Conservation (phyloP, 1,140 invertebrate genomes). For the Ips typographus region DNA sequence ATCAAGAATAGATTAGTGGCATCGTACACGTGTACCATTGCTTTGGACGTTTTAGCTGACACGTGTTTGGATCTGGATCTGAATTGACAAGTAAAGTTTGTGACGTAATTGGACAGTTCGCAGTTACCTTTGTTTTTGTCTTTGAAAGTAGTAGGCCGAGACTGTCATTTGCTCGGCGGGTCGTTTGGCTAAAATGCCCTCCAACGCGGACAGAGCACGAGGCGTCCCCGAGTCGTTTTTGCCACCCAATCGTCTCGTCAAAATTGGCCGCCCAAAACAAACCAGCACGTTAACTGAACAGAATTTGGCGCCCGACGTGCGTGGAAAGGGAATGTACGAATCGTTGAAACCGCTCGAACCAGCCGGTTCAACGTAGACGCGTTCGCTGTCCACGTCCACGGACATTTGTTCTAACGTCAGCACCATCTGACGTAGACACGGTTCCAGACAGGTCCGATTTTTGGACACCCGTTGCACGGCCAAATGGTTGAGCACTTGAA, state of each 20-base stretch:
- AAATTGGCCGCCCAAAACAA: conserved; percentile 80
- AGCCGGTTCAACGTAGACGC: conserved; percentile 46
- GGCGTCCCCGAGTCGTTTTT: conserved; percentile 74
- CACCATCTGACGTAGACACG: conserved; percentile 75
- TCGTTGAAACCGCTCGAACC: conserved; percentile 61
- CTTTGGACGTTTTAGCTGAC: conserved; percentile 45
- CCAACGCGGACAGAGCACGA: conserved; percentile 75
- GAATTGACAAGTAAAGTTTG: background rate
- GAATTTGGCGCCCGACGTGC: conserved; percentile 91
- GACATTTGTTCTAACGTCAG: conserved; percentile 64
- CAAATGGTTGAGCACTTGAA: conserved; percentile 73
- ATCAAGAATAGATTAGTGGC: conserved; percentile 75
- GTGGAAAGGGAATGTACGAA: conserved; percentile 89
- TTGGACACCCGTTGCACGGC: conserved; percentile 73
- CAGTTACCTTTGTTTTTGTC: conserved; percentile 38
- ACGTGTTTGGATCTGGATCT: conserved; percentile 38
- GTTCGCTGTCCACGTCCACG: conserved; percentile 41
- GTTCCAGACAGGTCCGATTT: conserved; percentile 77
- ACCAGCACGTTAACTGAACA: conserved; percentile 82
- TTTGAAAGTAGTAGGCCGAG: conserved; percentile 79
- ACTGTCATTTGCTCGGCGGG: conserved; percentile 58
- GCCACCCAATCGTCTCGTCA: conserved; percentile 67
- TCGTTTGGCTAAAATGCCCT: conserved; percentile 60
- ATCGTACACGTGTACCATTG: conserved; percentile 79
- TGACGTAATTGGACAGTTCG: background rate